These are phyloP conservation scores for Glomeris marginata DNA, from an alignment of 2,888 invertebrate genomes.

Conservation along the genomic window DNA sequence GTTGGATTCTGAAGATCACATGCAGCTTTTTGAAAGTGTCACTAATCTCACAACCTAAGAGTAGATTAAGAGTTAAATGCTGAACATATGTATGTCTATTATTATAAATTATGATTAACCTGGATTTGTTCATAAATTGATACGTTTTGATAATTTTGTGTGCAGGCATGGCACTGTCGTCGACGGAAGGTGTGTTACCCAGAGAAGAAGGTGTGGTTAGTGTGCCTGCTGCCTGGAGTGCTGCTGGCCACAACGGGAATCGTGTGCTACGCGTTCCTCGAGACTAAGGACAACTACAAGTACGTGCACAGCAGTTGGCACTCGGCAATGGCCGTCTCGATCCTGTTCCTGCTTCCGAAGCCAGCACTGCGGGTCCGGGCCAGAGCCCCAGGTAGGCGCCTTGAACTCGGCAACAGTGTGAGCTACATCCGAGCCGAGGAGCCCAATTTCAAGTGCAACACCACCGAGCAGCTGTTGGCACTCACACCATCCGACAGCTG, in stretches of 20 bases:
- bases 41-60: no score
- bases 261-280: constrained; percentile 65
- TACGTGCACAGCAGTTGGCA: constrained; percentile 83
- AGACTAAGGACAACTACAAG: constrained; percentile 75
- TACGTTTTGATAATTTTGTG: neutral
- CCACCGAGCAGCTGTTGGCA: constrained; percentile 2
- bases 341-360: constrained; percentile 67
- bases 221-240: constrained; percentile 41
- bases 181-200: constrained; percentile 27
- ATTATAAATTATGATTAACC: no score
- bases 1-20: no score
- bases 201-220: constrained; percentile 25
- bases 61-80: no score
- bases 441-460: neutral
- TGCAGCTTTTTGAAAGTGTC: no score
- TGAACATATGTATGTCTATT: no score
- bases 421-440: constrained; percentile 9
- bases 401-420: neutral
- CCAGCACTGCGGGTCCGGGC: constrained; percentile 8
- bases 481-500: neutral
- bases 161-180: constrained; percentile 26
- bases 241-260: constrained; percentile 54
- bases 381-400: neutral
- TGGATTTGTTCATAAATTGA: no score
- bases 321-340: constrained; percentile 62